These are phyloP conservation scores for Catharus minimus DNA, from an alignment of 2,113 vertebrate genomes.

Conservation along the genomic window DNA sequence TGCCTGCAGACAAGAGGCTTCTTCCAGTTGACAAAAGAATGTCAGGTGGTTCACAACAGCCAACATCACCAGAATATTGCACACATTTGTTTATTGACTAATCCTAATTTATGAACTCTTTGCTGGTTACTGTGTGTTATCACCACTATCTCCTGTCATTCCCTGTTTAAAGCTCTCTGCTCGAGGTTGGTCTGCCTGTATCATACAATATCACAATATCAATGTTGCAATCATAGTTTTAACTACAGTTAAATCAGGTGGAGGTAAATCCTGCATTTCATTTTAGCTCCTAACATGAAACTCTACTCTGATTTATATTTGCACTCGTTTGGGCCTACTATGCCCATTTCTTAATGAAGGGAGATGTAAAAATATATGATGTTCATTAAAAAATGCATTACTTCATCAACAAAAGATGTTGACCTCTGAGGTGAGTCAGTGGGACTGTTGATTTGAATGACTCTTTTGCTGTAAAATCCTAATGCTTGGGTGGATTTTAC, in stretches of 20 bases:
- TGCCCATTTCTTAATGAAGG: neutral
- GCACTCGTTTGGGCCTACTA: neutral
- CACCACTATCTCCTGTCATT: fast-evolving
- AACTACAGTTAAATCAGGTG: neutral
- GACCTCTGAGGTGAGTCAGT: neutral
- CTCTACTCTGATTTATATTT: neutral
- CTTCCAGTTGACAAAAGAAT: neutral
- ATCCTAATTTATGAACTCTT: neutral
- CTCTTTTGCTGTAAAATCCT: neutral
- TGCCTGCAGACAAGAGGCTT: neutral
- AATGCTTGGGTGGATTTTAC: neutral
- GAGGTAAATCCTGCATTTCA: neutral
- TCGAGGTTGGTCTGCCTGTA: neutral
- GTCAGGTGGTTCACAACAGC: fast-evolving
- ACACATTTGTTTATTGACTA: neutral
- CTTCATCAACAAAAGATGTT: neutral
- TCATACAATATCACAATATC: neutral
- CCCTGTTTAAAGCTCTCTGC: neutral
- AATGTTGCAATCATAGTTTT: neutral
- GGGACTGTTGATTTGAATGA: neutral
- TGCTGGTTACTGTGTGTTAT: neutral
- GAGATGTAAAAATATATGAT: neutral
- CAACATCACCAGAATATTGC: neutral
- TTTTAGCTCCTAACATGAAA: neutral
- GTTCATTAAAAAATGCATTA: neutral